phyloP scores from a whole-genome alignment of 1,140 invertebrate species.

The Drosophila elegans region DNA sequence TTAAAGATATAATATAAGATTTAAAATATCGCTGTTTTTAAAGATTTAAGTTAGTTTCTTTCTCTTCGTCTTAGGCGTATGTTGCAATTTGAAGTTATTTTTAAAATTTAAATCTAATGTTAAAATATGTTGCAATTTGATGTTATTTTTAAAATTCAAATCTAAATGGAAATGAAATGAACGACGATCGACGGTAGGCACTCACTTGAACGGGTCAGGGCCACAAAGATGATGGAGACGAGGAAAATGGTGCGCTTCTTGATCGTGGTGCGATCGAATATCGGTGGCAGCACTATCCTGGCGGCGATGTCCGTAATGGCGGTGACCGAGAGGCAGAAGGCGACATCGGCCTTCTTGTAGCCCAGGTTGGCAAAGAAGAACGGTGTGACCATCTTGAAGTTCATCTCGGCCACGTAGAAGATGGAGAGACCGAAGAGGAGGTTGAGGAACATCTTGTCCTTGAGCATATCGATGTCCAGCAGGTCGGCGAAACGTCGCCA shows the following conservation, averaged over 20 bases:
- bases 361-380: constrained; percentile 89
- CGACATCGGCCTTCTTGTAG: constrained; percentile 88
- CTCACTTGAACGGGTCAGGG: constrained; percentile 89
- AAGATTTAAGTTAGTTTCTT: no score
- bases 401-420: constrained; percentile 90
- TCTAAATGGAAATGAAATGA: not conserved
- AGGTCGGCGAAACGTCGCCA: constrained; percentile 86
- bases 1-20: no score
- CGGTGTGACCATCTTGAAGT: constrained; percentile 91
- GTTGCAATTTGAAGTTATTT: no score
- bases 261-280: constrained; percentile 88
- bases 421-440: constrained; percentile 89
- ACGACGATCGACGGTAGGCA: constrained; percentile 27
- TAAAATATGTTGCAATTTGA: no score
- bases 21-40: no score
- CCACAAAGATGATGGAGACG: constrained; percentile 88
- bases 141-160: not conserved
- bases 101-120: not conserved
- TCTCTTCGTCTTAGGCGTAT: no score
- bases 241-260: constrained; percentile 90
- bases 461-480: constrained; percentile 88
- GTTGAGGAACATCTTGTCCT: constrained; percentile 89
- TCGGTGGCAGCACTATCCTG: constrained; percentile 89
- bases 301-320: constrained; percentile 90
- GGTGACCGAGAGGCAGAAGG: constrained; percentile 89